Percentiles rank a stretch among this genome's conserved stretches.
These are phyloP conservation scores for Stomatorhinus walkeri DNA, from an alignment of 2,797 vertebrate genomes.

Conservation along the genomic window DNA sequence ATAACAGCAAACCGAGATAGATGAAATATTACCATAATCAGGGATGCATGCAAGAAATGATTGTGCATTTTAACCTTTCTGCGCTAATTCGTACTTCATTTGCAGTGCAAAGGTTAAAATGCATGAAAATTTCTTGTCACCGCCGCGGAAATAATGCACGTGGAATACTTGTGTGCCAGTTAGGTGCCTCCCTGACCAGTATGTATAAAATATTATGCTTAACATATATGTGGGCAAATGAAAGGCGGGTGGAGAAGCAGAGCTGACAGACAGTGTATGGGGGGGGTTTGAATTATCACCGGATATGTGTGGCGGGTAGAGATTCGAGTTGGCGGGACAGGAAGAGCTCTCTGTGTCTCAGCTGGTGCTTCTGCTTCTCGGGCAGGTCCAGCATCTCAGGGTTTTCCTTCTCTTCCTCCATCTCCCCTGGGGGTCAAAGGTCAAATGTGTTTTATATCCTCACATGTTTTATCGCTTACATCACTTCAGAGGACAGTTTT, in stretches of 20 bases:
- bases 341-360: conserved; percentile 90
- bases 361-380: conserved; percentile 91
- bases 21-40: neutral
- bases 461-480: neutral
- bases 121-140: neutral
- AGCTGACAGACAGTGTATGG: neutral
- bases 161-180: neutral
- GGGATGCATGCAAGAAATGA: neutral
- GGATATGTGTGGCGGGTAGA: conserved; percentile 92
- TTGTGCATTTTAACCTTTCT: neutral
- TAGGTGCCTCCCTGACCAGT: neutral
- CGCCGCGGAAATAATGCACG: neutral
- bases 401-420: conserved; percentile 97
- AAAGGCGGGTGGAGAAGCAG: neutral
- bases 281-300: conserved; percentile 64
- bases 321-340: conserved; percentile 91
- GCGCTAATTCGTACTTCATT: neutral
- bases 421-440: conserved; percentile 70
- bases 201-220: neutral
- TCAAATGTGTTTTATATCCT: conserved; percentile 31
- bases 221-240: neutral
- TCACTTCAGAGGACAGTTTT: neutral
- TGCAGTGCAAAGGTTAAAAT: neutral
- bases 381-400: conserved; percentile 86
- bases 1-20: neutral